Percentiles rank a stretch among this genome's conserved stretches.
phyloP scores from a whole-genome alignment of 1,140 invertebrate genomes.

The Atta cephalotes region DNA sequence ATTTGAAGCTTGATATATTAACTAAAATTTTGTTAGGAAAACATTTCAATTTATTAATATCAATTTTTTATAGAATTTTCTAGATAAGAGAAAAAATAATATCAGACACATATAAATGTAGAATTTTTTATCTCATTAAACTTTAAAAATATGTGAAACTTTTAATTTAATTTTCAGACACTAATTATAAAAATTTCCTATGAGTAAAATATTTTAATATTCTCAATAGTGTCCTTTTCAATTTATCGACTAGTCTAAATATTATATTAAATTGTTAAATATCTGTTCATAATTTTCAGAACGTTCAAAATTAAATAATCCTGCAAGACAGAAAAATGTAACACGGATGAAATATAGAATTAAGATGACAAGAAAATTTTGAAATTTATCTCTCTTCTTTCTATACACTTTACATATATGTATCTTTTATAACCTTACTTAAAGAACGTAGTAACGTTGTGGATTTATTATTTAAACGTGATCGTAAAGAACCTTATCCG shows the following conservation, averaged over 20 bases:
- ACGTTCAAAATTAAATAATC: background rate
- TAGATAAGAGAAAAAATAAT: background rate
- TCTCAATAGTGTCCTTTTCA: background rate
- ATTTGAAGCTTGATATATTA: background rate
- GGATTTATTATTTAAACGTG: slow-evolving; percentile 41
- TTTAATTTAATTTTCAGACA: background rate
- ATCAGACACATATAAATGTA: background rate
- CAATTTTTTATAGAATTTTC: background rate
- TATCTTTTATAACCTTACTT: slow-evolving; percentile 37
- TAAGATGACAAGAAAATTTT: background rate
- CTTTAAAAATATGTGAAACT: background rate
- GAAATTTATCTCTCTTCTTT: background rate
- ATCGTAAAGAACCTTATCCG: background rate
- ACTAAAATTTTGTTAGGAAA: background rate
- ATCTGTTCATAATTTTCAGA: background rate
- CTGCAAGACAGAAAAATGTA: background rate
- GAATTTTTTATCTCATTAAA: background rate
- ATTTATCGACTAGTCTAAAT: background rate
- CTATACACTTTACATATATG: background rate
- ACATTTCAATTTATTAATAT: background rate
- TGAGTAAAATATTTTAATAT: background rate
- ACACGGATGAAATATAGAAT: background rate
- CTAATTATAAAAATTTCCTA: background rate
- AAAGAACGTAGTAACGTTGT: background rate
- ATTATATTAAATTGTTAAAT: background rate